Conservation (phyloP, 2,113 vertebrate species). For the Daubentonia madagascariensis region DNA sequence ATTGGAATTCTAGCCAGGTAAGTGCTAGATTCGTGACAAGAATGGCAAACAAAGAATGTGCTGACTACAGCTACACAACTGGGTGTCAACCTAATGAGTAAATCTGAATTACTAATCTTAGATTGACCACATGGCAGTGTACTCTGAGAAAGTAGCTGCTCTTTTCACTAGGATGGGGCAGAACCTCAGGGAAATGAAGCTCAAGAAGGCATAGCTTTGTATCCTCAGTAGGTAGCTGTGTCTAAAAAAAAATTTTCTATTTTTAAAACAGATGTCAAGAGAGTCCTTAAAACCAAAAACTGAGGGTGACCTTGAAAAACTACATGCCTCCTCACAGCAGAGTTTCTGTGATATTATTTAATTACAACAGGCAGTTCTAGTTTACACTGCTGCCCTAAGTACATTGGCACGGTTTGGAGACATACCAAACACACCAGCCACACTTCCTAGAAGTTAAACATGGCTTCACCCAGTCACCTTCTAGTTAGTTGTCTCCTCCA, state of each 20-base stretch:
- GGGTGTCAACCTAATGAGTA: neutral
- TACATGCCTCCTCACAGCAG: neutral
- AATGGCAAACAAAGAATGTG: neutral
- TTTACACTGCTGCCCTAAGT: neutral
- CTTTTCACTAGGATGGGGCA: neutral
- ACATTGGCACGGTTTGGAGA: neutral
- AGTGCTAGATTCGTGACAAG: neutral
- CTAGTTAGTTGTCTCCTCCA: neutral
- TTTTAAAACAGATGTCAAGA: neutral
- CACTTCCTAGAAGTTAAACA: neutral
- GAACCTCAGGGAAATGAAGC: neutral
- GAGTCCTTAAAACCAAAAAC: neutral
- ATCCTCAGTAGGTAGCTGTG: neutral
- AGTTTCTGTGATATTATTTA: neutral
- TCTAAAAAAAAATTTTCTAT: neutral
- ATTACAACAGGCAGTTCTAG: neutral
- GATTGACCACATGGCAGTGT: neutral
- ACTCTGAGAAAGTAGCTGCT: slow-evolving; percentile 7
- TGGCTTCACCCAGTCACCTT: neutral
- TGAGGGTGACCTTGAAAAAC: neutral
- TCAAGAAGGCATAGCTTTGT: neutral
- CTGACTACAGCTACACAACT: rapidly evolving
- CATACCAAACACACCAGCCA: too few species aligned
- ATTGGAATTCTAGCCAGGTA: neutral
- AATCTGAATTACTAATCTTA: neutral